These are phyloP conservation scores for Spisula solida DNA, from an alignment of 2,888 invertebrate genomes.

Conservation along the genomic window DNA sequence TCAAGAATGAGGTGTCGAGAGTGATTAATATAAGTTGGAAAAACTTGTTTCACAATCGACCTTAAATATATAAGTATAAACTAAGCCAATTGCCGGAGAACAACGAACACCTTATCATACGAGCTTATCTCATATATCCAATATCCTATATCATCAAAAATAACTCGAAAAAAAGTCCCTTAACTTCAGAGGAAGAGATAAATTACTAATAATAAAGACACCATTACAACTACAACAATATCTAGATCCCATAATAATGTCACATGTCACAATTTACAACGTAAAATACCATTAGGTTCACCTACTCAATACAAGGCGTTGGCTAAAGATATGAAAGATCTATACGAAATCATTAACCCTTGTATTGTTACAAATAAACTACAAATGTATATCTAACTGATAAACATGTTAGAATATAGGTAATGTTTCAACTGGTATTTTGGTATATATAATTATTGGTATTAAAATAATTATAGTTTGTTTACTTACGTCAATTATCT, in stretches of 20 bases:
- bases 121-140: background rate
- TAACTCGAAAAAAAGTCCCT: constrained; percentile 25
- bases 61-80: no score
- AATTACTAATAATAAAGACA: background rate
- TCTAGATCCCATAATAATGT: background rate
- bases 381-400: background rate
- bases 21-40: no score
- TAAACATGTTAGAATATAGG: background rate
- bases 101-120: background rate
- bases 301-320: constrained; percentile 19
- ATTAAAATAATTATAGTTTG: background rate
- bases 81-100: background rate
- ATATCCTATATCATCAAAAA: background rate
- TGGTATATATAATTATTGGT: background rate
- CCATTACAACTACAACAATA: background rate
- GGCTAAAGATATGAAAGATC: background rate
- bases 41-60: no score
- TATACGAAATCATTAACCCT: constrained; percentile 20
- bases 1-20: no score
- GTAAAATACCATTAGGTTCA: constrained; percentile 4
- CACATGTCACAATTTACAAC: constrained; percentile 2
- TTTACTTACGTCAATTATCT: background rate
- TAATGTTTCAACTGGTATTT: background rate
- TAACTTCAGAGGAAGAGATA: background rate
- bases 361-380: constrained; percentile 10